Base-by-base conservation (phyloP, 1,140 invertebrate species). In the Notospermus geniculatus region DNA sequence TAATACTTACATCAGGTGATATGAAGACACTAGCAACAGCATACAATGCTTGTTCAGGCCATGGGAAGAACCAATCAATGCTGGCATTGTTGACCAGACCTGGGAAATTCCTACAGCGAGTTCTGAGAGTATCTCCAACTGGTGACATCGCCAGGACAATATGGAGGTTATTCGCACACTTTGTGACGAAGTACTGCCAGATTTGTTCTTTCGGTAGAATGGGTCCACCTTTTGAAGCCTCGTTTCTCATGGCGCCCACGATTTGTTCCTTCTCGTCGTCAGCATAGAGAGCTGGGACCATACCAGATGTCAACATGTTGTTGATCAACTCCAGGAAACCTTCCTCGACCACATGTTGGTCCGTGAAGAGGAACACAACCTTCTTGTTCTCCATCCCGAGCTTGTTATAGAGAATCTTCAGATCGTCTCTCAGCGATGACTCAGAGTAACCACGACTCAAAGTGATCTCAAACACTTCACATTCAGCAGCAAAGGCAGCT, bases 301-400 rank as follows among this genome's bases (percentile, higher is more conserved):
- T 88, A 7, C 92, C 92, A 41, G 89, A 89, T 71, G 90, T 92
- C 36, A 95, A 78, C 71, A 95, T 92, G 71, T 93, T 95, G 78
- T 95, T 95, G 50, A 95, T 90, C 59, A 91, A 83, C 78, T 95
- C 93, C 59, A 95, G 75, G 78, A 95, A 95, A 28, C 90, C 88
- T 83, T 83, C 81, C 65, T 83, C 81, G 23, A 74, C 80, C 50
- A 89, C 86, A 80, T 94, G 90, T 15, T 89, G 86, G 30, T 89
- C 88, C 0, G 89, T 90, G 67, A 95, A 93, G 0, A 95, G 75
- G 71, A 96, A 95, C 0, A 91, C 89, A 0, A 87, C 87, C 53
- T 86, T 87, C 73, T 91, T 90, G 39, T 88, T 87, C 4, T 91
- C 88, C 0, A 90, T 86, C 0, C 91, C 92, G 1, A 90, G 79